A percentile compares a stretch with the other conserved stretches of the same genome.
These are phyloP conservation scores for Bergia puertoricense DNA, from an alignment of 92 coral and sea anemone species.

Conservation along the genomic window DNA sequence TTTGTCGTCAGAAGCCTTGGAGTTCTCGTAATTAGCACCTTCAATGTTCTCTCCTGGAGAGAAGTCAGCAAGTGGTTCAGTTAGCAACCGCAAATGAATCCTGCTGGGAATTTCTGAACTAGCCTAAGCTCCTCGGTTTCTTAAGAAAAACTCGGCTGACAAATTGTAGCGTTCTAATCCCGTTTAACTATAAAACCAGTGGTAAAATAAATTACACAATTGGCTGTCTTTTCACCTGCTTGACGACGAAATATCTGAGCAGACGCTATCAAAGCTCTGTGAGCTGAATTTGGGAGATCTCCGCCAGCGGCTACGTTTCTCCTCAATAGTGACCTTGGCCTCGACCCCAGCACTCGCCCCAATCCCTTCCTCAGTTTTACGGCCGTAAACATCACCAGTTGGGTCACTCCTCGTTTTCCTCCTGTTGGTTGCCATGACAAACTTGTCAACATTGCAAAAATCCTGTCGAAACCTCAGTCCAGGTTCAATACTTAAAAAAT, in stretches of 20 bases:
- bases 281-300: not conserved
- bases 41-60: too few species aligned
- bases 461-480: not conserved
- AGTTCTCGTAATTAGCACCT: too few species aligned
- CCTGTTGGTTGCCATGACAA: not conserved
- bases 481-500: not conserved
- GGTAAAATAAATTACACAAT: not conserved
- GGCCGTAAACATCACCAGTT: not conserved
- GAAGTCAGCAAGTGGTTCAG: too few species aligned
- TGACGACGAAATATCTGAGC: constrained; percentile 25
- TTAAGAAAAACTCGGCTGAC: not conserved
- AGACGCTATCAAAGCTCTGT: constrained; percentile 15
- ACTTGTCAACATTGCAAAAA: not conserved
- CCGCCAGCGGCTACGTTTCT: constrained; percentile 29
- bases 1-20: too few species aligned
- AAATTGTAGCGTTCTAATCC: not conserved
- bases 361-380: not conserved
- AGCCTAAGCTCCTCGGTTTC: too few species aligned
- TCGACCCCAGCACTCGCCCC: not conserved
- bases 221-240: constrained; percentile 17
- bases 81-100: too few species aligned
- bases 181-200: not conserved
- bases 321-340: constrained; percentile 1
- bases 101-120: too few species aligned
- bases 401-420: constrained; percentile 19